phyloP scores from a whole-genome alignment of 2,797 vertebrate species.

The Eleutherodactylus coqui region DNA sequence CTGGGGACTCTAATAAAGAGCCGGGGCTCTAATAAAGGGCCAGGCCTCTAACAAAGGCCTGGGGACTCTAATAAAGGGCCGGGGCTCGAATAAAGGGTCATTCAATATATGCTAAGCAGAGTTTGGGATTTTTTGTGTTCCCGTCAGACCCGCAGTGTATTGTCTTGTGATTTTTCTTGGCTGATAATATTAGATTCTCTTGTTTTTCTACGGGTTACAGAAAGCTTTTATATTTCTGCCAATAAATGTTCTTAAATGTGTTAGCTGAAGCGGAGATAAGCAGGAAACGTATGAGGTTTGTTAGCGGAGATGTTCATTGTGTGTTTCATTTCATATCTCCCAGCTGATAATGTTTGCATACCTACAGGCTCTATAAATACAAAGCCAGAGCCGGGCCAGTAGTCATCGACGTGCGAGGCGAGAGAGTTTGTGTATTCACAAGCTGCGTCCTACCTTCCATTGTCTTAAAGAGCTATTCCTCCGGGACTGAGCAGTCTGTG shows the following conservation, averaged over 20 bases:
- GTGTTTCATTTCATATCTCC: not conserved
- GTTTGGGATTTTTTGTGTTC: not conserved
- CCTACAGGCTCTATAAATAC: not conserved
- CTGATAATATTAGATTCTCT: not conserved
- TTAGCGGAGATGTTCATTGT: not conserved
- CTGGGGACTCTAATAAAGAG: too few species aligned
- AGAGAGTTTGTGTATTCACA: not conserved
- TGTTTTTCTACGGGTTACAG: not conserved
- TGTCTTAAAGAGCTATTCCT: not conserved
- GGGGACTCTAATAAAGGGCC: too few species aligned
- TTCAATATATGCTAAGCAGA: not conserved
- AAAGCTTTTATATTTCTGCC: conserved; percentile 13
- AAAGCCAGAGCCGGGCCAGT: not conserved
- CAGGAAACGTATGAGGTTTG: not conserved
- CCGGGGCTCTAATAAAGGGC: too few species aligned
- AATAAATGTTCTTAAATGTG: conserved; percentile 3
- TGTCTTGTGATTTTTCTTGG: not conserved
- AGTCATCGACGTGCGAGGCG: not conserved
- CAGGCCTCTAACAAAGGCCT: too few species aligned
- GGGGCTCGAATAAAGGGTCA: too few species aligned
- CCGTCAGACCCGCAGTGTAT: not conserved
- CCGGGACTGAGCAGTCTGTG: not conserved
- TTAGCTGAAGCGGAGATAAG: not conserved
- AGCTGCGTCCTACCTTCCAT: not conserved
- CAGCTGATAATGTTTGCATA: not conserved